Evolutionary conservation across 2,113 vertebrate genomes (phyloP).

Genomic region (Mastomys natalensis): DNA sequence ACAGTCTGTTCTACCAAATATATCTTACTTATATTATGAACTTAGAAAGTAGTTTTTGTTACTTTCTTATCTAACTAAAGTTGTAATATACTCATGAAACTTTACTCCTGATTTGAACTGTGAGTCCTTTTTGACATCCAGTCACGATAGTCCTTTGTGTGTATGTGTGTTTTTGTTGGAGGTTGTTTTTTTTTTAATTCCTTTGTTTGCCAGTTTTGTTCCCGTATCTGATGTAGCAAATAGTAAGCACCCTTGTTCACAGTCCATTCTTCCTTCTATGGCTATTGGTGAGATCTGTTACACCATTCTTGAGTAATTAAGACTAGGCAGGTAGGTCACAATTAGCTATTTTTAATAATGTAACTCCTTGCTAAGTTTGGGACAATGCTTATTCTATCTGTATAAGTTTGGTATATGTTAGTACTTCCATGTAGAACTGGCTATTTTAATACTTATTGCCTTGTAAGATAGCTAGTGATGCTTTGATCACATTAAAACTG

Average conservation of each 20-base stretch:
- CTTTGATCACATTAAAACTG: background rate
- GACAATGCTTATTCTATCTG: background rate
- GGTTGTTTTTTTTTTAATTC: background rate
- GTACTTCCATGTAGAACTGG: background rate
- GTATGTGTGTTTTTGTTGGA: background rate
- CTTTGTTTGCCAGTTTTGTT: background rate
- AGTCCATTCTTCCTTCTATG: background rate
- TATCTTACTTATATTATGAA: background rate
- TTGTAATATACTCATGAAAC: conserved; percentile 44
- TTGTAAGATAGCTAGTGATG: conserved; percentile 4
- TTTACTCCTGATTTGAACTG: conserved; percentile 19
- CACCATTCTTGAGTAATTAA: background rate
- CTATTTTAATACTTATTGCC: background rate
- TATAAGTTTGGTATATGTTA: conserved; percentile 15
- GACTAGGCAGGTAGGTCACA: background rate
- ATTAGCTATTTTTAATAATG: background rate
- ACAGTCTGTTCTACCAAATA: background rate
- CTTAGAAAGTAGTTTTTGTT: background rate
- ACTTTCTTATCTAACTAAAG: conserved; percentile 6
- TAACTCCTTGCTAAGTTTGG: background rate
- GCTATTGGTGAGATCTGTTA: background rate
- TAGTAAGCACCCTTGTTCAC: background rate
- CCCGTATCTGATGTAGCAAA: background rate
- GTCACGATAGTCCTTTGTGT: background rate
- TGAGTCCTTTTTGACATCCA: background rate